Evolutionary conservation across 1,140 invertebrate genomes (phyloP).

Genomic region (Drosophila fuyamai): DNA sequence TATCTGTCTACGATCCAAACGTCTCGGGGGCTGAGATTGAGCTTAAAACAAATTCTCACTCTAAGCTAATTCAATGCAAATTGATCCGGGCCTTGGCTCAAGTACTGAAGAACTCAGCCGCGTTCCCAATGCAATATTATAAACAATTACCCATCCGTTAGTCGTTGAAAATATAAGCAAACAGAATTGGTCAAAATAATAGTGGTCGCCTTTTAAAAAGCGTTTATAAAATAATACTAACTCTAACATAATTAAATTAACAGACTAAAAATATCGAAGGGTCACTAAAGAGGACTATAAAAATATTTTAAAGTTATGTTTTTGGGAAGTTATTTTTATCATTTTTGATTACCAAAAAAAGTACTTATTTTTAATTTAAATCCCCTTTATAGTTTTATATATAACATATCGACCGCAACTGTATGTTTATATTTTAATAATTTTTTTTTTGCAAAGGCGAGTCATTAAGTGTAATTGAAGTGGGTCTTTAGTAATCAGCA

Average conservation of each 20-base stretch:
- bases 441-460: constrained; percentile 16
- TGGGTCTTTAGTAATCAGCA: constrained; percentile 33
- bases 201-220: not conserved
- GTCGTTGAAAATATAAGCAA: constrained; percentile 9
- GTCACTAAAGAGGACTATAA: too few relatives aligned
- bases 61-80: constrained; percentile 67
- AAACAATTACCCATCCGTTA: constrained; percentile 40
- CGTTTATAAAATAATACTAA: not conserved
- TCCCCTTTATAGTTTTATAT: too few relatives aligned
- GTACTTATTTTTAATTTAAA: too few relatives aligned
- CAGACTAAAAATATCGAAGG: not conserved
- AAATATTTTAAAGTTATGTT: too few relatives aligned
- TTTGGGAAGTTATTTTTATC: too few relatives aligned
- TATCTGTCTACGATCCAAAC: constrained; percentile 44
- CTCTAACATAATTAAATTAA: not conserved
- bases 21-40: constrained; percentile 2
- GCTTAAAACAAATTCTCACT: constrained; percentile 27
- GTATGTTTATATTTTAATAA: constrained; percentile 18
- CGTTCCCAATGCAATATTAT: constrained; percentile 31
- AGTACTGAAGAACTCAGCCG: constrained; percentile 29
- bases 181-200: not conserved
- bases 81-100: constrained; percentile 52
- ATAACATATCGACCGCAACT: not conserved
- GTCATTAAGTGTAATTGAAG: constrained; percentile 64
- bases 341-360: too few relatives aligned